These are phyloP conservation scores for Solea solea DNA, from an alignment of 2,113 vertebrate species.

Conservation along the genomic window DNA sequence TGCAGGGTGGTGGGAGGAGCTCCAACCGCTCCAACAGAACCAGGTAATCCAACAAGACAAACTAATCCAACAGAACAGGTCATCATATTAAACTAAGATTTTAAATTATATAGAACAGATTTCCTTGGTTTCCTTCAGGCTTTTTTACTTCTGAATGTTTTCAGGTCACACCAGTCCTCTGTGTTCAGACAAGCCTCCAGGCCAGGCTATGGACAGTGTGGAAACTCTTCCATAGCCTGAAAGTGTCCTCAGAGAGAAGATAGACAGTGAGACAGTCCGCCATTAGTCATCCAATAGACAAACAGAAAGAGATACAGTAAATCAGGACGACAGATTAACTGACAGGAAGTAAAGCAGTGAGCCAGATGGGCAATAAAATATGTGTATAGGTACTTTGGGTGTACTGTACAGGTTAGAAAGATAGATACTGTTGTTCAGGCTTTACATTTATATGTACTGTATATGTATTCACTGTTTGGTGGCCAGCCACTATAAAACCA, in stretches of 20 bases:
- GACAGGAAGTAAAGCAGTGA: neutral
- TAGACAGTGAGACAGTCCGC: neutral
- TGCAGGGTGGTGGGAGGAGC: conserved; percentile 69
- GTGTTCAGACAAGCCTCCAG: no score
- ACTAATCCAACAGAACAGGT: neutral
- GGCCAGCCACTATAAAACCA: conserved; percentile 74
- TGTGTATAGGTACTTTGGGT: neutral
- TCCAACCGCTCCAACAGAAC: conserved; percentile 89
- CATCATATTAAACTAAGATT: no score
- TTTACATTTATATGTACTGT: conserved; percentile 57
- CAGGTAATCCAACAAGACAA: conserved; percentile 79
- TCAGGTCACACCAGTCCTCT: no score
- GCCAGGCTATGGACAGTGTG: neutral
- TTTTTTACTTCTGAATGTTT: no score
- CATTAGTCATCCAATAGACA: neutral
- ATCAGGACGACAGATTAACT: neutral
- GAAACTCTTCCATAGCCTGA: neutral
- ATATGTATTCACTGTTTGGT: conserved; percentile 59
- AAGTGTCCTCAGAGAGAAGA: neutral
- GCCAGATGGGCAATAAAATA: neutral
- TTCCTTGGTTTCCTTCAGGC: no score
- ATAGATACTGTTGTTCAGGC: neutral
- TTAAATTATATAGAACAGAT: no score
- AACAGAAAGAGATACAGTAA: neutral
- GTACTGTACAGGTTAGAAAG: neutral